A percentile compares a stretch with the other conserved stretches of the same genome.
These are phyloP conservation scores for Tupaia chinensis DNA, from an alignment of 2,113 vertebrate genomes.

Conservation along the genomic window DNA sequence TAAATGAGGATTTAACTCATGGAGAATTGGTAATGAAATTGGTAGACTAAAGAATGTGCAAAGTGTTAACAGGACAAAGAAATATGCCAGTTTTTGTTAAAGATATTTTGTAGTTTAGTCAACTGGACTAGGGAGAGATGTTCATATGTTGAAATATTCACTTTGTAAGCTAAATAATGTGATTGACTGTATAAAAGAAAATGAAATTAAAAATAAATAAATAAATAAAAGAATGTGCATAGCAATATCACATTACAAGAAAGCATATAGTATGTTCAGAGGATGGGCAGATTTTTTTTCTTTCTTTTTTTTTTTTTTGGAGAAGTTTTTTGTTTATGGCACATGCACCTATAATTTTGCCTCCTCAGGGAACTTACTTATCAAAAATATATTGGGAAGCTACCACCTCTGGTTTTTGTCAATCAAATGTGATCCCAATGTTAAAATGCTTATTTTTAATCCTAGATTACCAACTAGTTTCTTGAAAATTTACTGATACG, in stretches of 20 bases:
- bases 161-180: too few relatives aligned
- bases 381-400: background rate
- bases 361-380: background rate
- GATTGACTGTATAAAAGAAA: too few relatives aligned
- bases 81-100: too few relatives aligned
- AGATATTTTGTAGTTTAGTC: too few relatives aligned
- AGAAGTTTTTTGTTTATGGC: too few relatives aligned
- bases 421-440: background rate
- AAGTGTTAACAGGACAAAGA: background rate
- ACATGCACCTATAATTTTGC: background rate
- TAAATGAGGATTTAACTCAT: background rate
- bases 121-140: too few relatives aligned
- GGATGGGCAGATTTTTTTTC: background rate
- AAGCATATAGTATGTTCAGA: background rate
- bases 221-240: background rate
- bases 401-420: background rate
- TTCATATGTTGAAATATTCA: too few relatives aligned
- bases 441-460: background rate
- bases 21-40: background rate
- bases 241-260: background rate
- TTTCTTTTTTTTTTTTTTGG: too few relatives aligned
- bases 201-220: too few relatives aligned
- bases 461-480: background rate
- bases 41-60: background rate
- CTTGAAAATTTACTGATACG: constrained; percentile 12